These are phyloP conservation scores for Dallia pectoralis DNA, from an alignment of 2,797 vertebrate genomes.

Conservation along the genomic window DNA sequence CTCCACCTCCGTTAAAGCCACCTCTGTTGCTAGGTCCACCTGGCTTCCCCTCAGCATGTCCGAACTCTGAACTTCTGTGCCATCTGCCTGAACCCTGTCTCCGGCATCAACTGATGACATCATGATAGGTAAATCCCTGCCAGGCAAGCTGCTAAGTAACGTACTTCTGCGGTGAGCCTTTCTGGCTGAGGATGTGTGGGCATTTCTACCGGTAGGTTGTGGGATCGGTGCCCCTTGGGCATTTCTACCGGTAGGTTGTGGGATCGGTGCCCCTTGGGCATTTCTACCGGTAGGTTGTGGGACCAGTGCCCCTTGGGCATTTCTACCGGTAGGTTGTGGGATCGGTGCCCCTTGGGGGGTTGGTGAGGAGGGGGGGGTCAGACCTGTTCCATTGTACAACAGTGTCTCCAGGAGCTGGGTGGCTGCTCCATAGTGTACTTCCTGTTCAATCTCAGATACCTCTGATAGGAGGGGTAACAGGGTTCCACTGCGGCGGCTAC, in stretches of 20 bases:
- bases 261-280: conserved; percentile 21
- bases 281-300: too few species aligned
- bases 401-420: conserved; percentile 60
- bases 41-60: conserved; percentile 61
- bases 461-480: conserved; percentile 70
- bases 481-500: conserved; percentile 73
- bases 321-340: conserved; percentile 6
- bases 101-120: conserved; percentile 18
- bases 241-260: too few species aligned
- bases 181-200: conserved; percentile 44
- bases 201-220: too few species aligned
- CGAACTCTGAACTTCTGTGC: conserved; percentile 57
- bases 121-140: conserved; percentile 37
- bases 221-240: too few species aligned
- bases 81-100: conserved; percentile 19
- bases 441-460: conserved; percentile 70
- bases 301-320: too few species aligned
- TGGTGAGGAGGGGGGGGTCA: conserved; percentile 38
- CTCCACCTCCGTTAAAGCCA: conserved; percentile 62
- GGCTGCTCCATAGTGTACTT: conserved; percentile 66
- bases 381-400: conserved; percentile 47
- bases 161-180: conserved; percentile 54
- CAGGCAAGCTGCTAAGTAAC: conserved; percentile 36
- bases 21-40: conserved; percentile 44
- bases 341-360: conserved; percentile 29